phyloP scores from a whole-genome alignment of 2,888 invertebrate genomes.

The Caenorhabditis wallacei region DNA sequence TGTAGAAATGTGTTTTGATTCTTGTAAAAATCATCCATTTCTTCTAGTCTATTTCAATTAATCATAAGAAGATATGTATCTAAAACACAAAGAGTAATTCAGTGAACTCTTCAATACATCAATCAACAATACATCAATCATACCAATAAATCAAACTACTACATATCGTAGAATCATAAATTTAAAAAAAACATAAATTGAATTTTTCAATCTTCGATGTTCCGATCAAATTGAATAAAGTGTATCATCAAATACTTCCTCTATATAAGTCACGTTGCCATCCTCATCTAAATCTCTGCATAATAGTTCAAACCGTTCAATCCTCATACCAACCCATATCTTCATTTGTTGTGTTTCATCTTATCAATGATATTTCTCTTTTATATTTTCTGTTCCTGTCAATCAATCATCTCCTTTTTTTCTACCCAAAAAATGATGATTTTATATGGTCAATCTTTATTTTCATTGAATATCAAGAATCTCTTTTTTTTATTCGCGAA shows the following conservation, averaged over 20 bases:
- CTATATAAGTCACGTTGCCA: constrained; percentile 45
- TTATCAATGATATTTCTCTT: constrained; percentile 8
- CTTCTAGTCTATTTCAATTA: too few relatives aligned
- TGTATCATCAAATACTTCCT: constrained; percentile 9
- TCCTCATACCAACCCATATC: constrained; percentile 24
- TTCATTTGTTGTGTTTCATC: constrained; percentile 3
- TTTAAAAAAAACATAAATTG: not conserved
- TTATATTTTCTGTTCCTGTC: constrained; percentile 25
- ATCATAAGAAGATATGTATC: too few relatives aligned
- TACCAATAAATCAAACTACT: too few relatives aligned
- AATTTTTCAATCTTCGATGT: not conserved
- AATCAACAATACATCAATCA: too few relatives aligned
- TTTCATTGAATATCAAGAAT: constrained; percentile 30
- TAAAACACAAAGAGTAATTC: not conserved
- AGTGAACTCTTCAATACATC: too few relatives aligned
- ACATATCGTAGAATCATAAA: too few relatives aligned
- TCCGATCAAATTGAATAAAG: constrained; percentile 5
- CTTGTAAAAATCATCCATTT: not conserved
- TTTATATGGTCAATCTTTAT: constrained; percentile 5
- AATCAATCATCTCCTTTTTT: constrained; percentile 38
- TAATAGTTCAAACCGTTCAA: constrained; percentile 50
- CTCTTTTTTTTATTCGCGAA: constrained; percentile 16
- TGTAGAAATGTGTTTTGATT: not conserved
- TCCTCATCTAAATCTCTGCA: not conserved
- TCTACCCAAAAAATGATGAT: constrained; percentile 14